Evolutionary conservation across 2,113 vertebrate genomes (phyloP), one percentile per base, ranked within the genome.

Genomic region (Hipposideros armiger): DNA sequence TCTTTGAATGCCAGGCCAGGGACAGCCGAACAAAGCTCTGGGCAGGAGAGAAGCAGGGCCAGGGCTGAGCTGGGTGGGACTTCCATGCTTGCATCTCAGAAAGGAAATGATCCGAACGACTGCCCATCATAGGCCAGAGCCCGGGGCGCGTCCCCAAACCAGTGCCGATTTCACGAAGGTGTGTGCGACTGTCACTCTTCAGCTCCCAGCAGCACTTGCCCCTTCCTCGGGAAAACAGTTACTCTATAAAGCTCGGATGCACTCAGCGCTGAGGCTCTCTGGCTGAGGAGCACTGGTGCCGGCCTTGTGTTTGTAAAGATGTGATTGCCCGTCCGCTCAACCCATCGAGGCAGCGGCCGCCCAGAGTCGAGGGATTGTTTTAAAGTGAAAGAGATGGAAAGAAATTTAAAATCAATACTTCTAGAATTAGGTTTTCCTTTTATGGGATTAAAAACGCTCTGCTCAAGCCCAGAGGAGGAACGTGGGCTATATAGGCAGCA

Each of bases 401-500:
- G 45, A 78, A 91, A 56, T 45, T 95, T 96, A 83, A 69, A 97
- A 98, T 98, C 97, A 11, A 97, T 98, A 94, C 26, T 95, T 97
- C 89, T 88, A 84, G 58, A 97, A 98, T 98, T 97, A 97, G 86
- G 30, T 96, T 98, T 97, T 95, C 96, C 50, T 97, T 93, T 97
- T 87, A 95, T 96, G 85, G 93, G 82, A 98, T 98, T 98, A 97
- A 98, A 98, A 98, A 93, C 14, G 24, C 94, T 93, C 95, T 74
- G 2, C 42, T 64, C 82, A 52, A 88, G 94, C 97, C 91, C 91
- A 17, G 72, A 92, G 91, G 96, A 97, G 92, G 95, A 97, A 89
- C 24, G 36, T 70, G 92, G 95, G 62, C 95, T 96, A 88, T 96
- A 88, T 66, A 94, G 73, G 90, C 98, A 84, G 91, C 94, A 22